phyloP scores from a whole-genome alignment of 53 echinoderm and acorn worm genomes.

The Zoroaster sp. region DNA sequence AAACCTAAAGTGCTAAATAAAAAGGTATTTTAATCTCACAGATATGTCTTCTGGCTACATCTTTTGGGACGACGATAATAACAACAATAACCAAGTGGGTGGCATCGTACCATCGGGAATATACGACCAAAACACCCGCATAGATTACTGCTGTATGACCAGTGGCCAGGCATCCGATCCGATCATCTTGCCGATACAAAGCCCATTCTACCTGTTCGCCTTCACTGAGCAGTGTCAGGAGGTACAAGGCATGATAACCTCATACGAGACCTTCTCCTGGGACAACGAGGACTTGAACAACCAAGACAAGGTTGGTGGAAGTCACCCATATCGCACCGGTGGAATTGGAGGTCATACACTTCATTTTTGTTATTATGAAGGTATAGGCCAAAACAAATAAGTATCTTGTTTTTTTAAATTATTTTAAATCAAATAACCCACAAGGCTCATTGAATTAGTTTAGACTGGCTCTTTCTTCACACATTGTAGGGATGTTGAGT shows the following conservation, averaged over 20 bases:
- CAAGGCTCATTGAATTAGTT: no score
- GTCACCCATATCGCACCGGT: constrained; percentile 22
- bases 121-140: constrained; percentile 60
- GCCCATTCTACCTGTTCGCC: constrained; percentile 60
- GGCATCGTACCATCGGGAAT: constrained; percentile 54
- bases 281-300: constrained; percentile 59
- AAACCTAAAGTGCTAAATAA: background rate
- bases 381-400: no score
- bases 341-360: background rate
- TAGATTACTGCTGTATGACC: constrained; percentile 66
- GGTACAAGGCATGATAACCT: constrained; percentile 58
- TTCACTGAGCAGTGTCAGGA: constrained; percentile 67
- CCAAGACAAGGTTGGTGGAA: background rate
- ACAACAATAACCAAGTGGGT: constrained; percentile 8
- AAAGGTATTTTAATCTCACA: background rate
- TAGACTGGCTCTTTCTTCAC: no score
- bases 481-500: no score
- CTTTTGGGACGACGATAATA: constrained; percentile 54
- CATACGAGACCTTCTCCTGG: constrained; percentile 53
- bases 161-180: constrained; percentile 52
- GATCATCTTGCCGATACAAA: constrained; percentile 53
- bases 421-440: no score
- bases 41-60: constrained; percentile 40
- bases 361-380: constrained; percentile 34
- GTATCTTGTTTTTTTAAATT: no score